Evolutionary conservation across 2,797 vertebrate genomes (phyloP).

Genomic region (Danio choprae): DNA sequence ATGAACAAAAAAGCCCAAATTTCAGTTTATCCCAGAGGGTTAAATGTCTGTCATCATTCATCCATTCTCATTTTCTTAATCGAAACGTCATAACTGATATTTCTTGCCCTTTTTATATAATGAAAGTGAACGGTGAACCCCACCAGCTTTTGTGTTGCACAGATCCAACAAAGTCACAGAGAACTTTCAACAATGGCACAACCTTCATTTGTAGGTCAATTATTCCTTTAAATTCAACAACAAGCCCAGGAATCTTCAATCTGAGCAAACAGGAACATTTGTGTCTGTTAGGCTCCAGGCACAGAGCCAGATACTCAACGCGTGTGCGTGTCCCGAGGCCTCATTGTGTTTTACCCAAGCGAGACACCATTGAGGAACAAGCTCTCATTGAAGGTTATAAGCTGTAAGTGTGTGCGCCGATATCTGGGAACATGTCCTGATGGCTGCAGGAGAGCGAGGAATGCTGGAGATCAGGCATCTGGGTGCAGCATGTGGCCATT

Average conservation of each 20-base stretch:
- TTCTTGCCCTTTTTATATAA: background rate
- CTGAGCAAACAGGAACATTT: background rate
- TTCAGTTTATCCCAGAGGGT: too few relatives aligned
- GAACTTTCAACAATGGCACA: background rate
- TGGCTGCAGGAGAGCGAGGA: conserved; percentile 38
- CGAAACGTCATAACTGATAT: too few relatives aligned
- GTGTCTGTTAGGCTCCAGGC: background rate
- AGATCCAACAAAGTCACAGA: background rate
- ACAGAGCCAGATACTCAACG: background rate
- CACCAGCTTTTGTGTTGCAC: background rate
- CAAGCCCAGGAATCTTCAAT: background rate
- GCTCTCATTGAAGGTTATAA: conserved; percentile 11
- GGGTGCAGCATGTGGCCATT: conserved; percentile 51
- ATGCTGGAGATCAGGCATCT: conserved; percentile 42
- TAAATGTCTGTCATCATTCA: background rate
- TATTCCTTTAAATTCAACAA: background rate
- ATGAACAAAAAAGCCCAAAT: too few relatives aligned
- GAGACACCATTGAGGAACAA: conserved; percentile 3
- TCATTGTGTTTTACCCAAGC: conserved; percentile 32
- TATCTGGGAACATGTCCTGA: conserved; percentile 28
- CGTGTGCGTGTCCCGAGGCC: conserved; percentile 15
- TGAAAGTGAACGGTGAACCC: background rate
- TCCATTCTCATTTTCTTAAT: background rate
- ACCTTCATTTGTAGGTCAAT: background rate
- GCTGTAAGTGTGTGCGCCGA: conserved; percentile 6